A percentile compares a stretch with the other conserved stretches of the same genome.
Conservation (phyloP, 2,113 vertebrate species). For the human (Homo sapiens) region GRCh38 chr4:30818001-30818500, state of each 20-base stretch:
- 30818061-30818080: not conserved
- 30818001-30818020: not conserved
- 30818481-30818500: not conserved
- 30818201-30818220: not conserved
- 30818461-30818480: not conserved
- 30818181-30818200: not conserved
- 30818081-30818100: not conserved
- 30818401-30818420: not conserved
- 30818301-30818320: not conserved
- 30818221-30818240: not conserved
- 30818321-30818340: not conserved
- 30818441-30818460: not conserved
- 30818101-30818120: not conserved
- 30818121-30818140: not conserved
- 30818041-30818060: not conserved
- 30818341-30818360: not conserved
- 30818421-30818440: not conserved
- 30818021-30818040: not conserved
- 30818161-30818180: not conserved
- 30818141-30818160: not conserved
- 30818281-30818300: not conserved
- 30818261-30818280: not conserved
- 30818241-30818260: not conserved
- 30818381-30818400: not conserved
- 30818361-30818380: slow-evolving; percentile 22